Base-by-base conservation (phyloP, 2,888 invertebrate genomes). In the Dicranocentrus wangi region DNA sequence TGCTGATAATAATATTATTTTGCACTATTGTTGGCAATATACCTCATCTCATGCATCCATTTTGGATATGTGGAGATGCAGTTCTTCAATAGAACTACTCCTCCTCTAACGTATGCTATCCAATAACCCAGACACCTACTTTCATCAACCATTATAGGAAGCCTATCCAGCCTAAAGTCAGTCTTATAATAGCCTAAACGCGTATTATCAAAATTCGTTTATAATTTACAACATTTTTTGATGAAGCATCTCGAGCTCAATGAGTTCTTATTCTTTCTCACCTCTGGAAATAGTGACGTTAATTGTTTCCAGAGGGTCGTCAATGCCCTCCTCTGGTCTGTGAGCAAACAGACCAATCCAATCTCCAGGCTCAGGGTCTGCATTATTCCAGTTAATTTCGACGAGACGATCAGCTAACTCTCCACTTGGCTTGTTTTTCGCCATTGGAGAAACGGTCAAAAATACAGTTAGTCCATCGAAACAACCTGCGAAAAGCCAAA, bases 61-160 rank as follows among this genome's bases (percentile, higher is more conserved):
- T 93, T 94, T 0, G 95, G 95, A 88, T 93, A 93, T 82, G 94
- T 94, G 88, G 93, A 93, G 25, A 96, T 89, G 87, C 95, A 95
- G 86, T 93, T 89, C 27, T 87, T 88, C 51, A 88, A 87, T 32
- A 89, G 83, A 23, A 90, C 82, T 23, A 76, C 81, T 15, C 63
- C 81, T 39, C 85, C 83, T 42, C 86, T 83, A 2, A 87, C 76
- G 66, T 85, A 86, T 5, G 85, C 87, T 15, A 88, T 87, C 88
- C 88, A 88, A 71, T 86, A 88, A 0, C 88, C 87, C 10, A 88
- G 83, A 71, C 88, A 88, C 17, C 85, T 82, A 71, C 85, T 85
- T 17, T 84, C 71, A 23, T 83, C 81, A 25, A 83, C 69, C 39
- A 69, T 81, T 63, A 85, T 70, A 53, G 82, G 80, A 10, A 83